A percentile compares a stretch with the other conserved stretches of the same genome.
Conservation (phyloP, 2,888 invertebrate species). For the Acleris holmiana region DNA sequence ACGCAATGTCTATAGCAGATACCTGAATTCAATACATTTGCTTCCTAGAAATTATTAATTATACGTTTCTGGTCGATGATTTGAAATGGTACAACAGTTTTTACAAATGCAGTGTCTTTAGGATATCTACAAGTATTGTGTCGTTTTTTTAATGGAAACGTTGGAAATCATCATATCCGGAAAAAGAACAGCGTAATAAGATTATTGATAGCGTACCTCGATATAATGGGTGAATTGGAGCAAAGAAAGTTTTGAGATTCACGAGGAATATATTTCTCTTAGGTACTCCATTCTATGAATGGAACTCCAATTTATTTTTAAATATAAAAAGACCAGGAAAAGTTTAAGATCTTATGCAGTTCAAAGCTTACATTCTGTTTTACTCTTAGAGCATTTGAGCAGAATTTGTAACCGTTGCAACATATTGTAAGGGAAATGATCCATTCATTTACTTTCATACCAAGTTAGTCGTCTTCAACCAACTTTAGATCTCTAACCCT, state of each 20-base stretch:
- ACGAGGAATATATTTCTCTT: slow-evolving; percentile 5
- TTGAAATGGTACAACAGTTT: too few relatives aligned
- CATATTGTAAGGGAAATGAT: slow-evolving; percentile 79
- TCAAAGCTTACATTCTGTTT: slow-evolving; percentile 2
- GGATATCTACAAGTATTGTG: not conserved
- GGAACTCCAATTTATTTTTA: too few relatives aligned
- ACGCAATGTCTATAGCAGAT: slow-evolving; percentile 28
- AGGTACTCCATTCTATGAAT: not conserved
- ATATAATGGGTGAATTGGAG: slow-evolving; percentile 49
- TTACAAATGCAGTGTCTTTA: not conserved
- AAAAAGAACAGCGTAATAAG: slow-evolving; percentile 64
- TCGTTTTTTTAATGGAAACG: slow-evolving; percentile 49
- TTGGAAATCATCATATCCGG: slow-evolving; percentile 58
- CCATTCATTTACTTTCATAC: slow-evolving; percentile 78
- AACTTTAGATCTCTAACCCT: slow-evolving; percentile 48
- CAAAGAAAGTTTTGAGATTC: slow-evolving; percentile 47
- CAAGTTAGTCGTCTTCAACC: slow-evolving; percentile 48
- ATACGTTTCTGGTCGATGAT: too few relatives aligned
- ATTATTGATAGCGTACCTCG: slow-evolving; percentile 54
- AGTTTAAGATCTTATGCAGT: too few relatives aligned
- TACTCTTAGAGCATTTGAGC: slow-evolving; percentile 56
- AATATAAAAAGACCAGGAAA: not conserved
- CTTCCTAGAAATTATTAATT: not conserved
- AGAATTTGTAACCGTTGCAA: slow-evolving; percentile 72
- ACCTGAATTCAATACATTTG: slow-evolving; percentile 7